Evolutionary conservation across 2,797 vertebrate genomes (phyloP).

Genomic region (Muscicapa comitata): DNA sequence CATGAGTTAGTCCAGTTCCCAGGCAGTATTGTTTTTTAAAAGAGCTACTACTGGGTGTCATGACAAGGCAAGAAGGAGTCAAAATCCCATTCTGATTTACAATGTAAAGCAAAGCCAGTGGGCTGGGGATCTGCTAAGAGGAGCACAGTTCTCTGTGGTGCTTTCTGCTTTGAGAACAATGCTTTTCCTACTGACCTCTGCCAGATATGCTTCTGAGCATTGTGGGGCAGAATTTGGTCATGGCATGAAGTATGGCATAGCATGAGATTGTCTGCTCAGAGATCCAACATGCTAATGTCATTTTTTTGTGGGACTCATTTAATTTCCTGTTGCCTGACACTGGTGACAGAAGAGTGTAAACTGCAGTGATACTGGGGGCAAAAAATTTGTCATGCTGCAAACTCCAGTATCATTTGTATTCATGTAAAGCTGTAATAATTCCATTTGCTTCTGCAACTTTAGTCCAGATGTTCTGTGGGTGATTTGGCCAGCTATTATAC

Average conservation of each 20-base stretch:
- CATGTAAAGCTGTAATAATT: neutral
- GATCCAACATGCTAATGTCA: neutral
- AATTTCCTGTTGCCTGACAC: neutral
- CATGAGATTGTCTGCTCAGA: neutral
- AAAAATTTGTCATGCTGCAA: neutral
- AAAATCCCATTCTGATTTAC: constrained; percentile 19
- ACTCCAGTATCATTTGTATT: neutral
- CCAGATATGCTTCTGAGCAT: neutral
- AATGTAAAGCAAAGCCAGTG: neutral
- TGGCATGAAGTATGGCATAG: accelerated
- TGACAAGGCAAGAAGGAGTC: neutral
- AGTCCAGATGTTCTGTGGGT: neutral
- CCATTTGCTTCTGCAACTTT: neutral
- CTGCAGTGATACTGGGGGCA: neutral
- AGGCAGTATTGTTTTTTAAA: neutral
- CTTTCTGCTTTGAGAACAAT: neutral
- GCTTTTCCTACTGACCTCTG: neutral
- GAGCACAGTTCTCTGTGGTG: neutral
- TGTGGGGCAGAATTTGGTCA: neutral
- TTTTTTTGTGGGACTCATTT: neutral
- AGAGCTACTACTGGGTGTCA: neutral
- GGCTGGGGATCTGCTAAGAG: neutral
- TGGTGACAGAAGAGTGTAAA: neutral
- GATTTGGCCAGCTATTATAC: neutral
- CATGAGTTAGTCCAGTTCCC: neutral